Percentiles rank a stretch among this genome's conserved stretches.
phyloP scores from a whole-genome alignment of 2,888 invertebrate species.

The Tetragnatha montana region DNA sequence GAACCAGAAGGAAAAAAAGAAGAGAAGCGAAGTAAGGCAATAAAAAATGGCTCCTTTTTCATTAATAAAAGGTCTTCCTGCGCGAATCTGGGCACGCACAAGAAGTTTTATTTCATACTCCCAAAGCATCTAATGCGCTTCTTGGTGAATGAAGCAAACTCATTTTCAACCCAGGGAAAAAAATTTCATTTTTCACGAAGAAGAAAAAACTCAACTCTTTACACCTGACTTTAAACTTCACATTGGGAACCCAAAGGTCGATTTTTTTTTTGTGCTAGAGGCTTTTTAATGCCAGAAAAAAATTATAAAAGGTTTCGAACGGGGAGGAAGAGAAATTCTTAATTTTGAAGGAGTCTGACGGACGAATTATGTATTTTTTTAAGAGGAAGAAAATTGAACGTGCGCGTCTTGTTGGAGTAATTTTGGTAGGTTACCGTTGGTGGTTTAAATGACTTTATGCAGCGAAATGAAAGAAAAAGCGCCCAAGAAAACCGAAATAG shows the following conservation, averaged over 20 bases:
- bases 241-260: background rate
- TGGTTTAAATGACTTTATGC: background rate
- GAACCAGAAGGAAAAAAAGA: conserved; percentile 19
- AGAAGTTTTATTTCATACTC: conserved; percentile 33
- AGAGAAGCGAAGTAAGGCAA: background rate
- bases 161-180: conserved; percentile 10
- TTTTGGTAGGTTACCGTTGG: conserved; percentile 1
- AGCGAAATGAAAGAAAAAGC: background rate
- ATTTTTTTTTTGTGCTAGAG: background rate
- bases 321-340: conserved; percentile 7
- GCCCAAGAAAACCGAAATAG: background rate
- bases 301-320: conserved; percentile 13
- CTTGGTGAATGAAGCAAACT: background rate
- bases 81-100: conserved; percentile 18
- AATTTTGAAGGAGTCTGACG: conserved; percentile 30
- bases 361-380: conserved; percentile 35
- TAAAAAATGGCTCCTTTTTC: conserved; percentile 1
- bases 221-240: conserved; percentile 31
- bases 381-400: conserved; percentile 36
- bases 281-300: conserved; percentile 30
- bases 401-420: conserved; percentile 32
- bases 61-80: conserved; percentile 36
- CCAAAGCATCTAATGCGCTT: conserved; percentile 32
- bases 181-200: conserved; percentile 7
- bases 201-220: conserved; percentile 7